phyloP scores from a whole-genome alignment of 2,113 vertebrate species.

The Alligator mississippiensis region DNA sequence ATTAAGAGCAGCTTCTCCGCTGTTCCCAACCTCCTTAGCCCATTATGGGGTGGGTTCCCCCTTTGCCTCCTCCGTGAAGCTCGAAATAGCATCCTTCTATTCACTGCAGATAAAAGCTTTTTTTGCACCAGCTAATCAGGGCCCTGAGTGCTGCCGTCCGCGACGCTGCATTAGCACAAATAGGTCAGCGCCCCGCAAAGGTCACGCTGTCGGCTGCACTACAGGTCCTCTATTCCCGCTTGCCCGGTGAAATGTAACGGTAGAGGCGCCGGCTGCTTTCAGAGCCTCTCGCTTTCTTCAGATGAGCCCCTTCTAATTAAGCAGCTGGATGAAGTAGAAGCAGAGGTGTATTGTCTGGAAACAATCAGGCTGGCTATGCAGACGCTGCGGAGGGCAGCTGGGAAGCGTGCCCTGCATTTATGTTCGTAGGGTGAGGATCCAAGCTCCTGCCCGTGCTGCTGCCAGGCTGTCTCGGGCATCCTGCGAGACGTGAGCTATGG shows the following conservation, averaged over 20 bases:
- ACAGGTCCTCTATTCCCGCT: neutral
- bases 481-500: too few relatives aligned
- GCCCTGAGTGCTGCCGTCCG: neutral
- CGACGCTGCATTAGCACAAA: neutral
- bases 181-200: neutral
- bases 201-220: neutral
- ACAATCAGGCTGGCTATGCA: too few relatives aligned
- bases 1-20: neutral
- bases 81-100: neutral
- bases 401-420: too few relatives aligned
- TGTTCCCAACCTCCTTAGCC: neutral
- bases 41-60: slow-evolving; percentile 37
- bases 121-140: neutral
- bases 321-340: neutral
- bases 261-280: neutral
- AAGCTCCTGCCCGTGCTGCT: too few relatives aligned
- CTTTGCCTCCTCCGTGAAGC: neutral
- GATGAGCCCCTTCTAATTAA: neutral
- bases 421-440: too few relatives aligned
- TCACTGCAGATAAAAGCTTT: neutral
- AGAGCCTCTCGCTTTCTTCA: neutral
- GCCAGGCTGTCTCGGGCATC: too few relatives aligned
- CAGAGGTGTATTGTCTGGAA: too few relatives aligned
- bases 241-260: neutral
- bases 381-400: too few relatives aligned